Conservation (phyloP, 1,140 invertebrate genomes). For the Meloidogyne floridensis region DNA sequence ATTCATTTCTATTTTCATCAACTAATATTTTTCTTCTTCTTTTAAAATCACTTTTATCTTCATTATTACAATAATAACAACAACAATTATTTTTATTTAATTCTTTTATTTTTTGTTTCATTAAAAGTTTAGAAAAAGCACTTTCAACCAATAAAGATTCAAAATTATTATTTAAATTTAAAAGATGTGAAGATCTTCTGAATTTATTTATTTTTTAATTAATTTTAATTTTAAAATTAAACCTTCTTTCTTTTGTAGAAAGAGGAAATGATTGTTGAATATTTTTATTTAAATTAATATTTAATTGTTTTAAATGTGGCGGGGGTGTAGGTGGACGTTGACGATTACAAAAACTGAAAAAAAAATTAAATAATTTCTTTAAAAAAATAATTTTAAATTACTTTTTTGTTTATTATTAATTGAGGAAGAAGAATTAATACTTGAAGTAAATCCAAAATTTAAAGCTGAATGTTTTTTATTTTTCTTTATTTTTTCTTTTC, state of each 20-base stretch:
- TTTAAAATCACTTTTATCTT: neutral
- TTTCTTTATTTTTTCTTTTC: neutral
- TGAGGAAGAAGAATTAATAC: constrained; percentile 3
- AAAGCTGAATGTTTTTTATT: neutral
- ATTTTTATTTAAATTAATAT: neutral
- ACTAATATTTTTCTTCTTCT: neutral
- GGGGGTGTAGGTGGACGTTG: neutral
- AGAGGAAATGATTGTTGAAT: neutral
- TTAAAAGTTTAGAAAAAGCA: neutral
- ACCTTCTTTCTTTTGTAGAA: constrained; percentile 5
- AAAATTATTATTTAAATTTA: constrained; percentile 3
- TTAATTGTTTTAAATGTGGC: neutral
- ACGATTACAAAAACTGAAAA: neutral
- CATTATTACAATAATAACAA: constrained; percentile 5
- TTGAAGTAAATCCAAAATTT: neutral
- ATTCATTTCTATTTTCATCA: neutral
- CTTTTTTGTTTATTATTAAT: neutral
- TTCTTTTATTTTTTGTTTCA: neutral
- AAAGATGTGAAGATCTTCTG: constrained; percentile 5
- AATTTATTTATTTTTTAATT: too few species aligned
- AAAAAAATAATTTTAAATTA: neutral
- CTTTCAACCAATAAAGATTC: neutral
- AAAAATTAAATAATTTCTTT: neutral
- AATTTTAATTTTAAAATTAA: neutral
- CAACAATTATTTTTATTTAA: neutral